phyloP scores from a whole-genome alignment of 2,797 vertebrate genomes.

The Poecilia gillii region DNA sequence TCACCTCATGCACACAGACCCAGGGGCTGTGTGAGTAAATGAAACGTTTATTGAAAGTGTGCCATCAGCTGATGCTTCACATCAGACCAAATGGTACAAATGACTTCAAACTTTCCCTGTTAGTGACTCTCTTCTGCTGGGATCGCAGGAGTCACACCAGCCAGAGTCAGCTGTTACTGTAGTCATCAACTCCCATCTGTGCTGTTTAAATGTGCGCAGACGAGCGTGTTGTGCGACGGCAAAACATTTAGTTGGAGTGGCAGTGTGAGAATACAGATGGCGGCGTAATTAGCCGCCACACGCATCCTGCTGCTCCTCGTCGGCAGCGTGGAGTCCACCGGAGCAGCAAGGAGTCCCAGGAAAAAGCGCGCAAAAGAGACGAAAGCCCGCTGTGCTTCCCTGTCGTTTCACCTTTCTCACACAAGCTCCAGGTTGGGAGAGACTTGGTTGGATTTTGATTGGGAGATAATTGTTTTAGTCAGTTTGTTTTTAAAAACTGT shows the following conservation, averaged over 20 bases:
- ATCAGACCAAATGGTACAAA: background rate
- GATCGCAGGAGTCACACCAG: slow-evolving; percentile 36
- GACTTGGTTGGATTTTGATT: background rate
- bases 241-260: slow-evolving; percentile 66
- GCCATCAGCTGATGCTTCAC: slow-evolving; percentile 1
- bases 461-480: background rate
- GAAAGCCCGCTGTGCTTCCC: slow-evolving; percentile 6
- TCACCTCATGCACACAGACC: background rate
- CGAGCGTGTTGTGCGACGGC: slow-evolving; percentile 45
- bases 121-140: background rate
- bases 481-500: background rate
- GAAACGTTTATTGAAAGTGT: background rate
- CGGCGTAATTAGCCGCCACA: slow-evolving; percentile 65
- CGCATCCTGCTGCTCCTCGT: slow-evolving; percentile 51
- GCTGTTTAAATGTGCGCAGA: slow-evolving; percentile 47
- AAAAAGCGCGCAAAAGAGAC: background rate
- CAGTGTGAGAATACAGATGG: slow-evolving; percentile 74
- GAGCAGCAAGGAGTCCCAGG: slow-evolving; percentile 24
- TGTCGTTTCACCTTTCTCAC: slow-evolving; percentile 31
- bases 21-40: background rate
- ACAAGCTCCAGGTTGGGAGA: slow-evolving; percentile 27
- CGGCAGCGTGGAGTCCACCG: slow-evolving; percentile 28
- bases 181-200: slow-evolving; percentile 70
- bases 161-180: slow-evolving; percentile 64
- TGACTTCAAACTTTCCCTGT: slow-evolving; percentile 16